Conservation (phyloP, 2,113 vertebrate species). For the Cyrtonyx montezumae region DNA sequence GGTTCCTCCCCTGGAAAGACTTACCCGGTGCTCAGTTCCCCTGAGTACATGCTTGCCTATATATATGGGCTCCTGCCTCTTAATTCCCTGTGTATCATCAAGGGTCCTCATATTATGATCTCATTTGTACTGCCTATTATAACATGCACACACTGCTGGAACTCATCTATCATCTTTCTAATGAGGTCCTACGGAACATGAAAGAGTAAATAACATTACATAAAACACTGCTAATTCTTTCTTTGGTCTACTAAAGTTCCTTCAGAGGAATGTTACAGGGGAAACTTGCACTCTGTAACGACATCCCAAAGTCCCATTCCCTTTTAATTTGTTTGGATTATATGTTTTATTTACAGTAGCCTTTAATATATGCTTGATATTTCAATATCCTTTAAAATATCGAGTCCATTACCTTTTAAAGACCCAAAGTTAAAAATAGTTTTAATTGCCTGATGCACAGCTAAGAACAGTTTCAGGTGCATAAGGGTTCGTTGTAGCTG, state of each 20-base stretch:
- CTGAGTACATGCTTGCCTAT: not conserved
- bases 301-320: not conserved
- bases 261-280: not conserved
- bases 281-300: not conserved
- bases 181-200: not conserved
- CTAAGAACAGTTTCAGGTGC: not conserved
- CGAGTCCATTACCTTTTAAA: not conserved
- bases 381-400: not conserved
- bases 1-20: not conserved
- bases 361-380: slow-evolving; percentile 15
- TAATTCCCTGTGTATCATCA: not conserved
- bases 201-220: slow-evolving; percentile 10
- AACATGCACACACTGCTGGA: not conserved
- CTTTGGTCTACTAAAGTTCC: not conserved
- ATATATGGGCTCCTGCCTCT: not conserved
- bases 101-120: slow-evolving; percentile 35
- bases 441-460: not conserved
- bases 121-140: slow-evolving; percentile 37
- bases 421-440: not conserved
- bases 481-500: not conserved
- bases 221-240: not conserved
- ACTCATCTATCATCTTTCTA: not conserved
- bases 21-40: not conserved
- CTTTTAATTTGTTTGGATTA: not conserved
- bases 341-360: not conserved